A percentile compares a stretch with the other conserved stretches of the same genome.
phyloP scores from a whole-genome alignment of 2,888 invertebrate genomes.

The Lordiphosa andalusiaca region DNA sequence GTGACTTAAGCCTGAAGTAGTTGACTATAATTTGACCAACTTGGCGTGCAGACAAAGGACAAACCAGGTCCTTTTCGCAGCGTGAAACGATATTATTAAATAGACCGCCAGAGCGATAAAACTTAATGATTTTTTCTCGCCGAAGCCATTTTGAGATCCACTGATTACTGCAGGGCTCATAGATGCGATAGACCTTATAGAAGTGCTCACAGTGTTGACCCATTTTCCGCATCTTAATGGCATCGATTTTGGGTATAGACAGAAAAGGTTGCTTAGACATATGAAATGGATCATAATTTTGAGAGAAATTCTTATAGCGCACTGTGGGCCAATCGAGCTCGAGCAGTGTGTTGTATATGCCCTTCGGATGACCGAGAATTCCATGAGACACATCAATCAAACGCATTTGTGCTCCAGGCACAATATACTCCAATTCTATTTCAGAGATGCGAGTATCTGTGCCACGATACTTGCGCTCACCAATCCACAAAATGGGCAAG shows the following conservation, averaged over 20 bases:
- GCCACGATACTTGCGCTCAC: conserved; percentile 77
- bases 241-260: conserved; percentile 60
- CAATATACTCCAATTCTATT: conserved; percentile 76
- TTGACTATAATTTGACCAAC: conserved; percentile 41
- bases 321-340: conserved; percentile 69
- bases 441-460: conserved; percentile 71
- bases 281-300: conserved; percentile 76
- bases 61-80: conserved; percentile 41
- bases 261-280: conserved; percentile 70
- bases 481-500: conserved; percentile 78
- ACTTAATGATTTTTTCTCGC: conserved; percentile 55
- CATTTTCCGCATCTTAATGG: conserved; percentile 42
- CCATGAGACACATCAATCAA: conserved; percentile 77
- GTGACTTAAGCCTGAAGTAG: conserved; percentile 28
- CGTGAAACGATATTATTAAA: conserved; percentile 50
- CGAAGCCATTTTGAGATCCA: conserved; percentile 65
- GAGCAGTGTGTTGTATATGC: conserved; percentile 74
- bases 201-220: conserved; percentile 60
- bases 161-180: conserved; percentile 45
- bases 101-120: conserved; percentile 58
- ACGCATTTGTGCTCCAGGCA: conserved; percentile 74
- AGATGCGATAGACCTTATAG: conserved; percentile 56
- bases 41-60: conserved; percentile 24
- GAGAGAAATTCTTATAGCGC: conserved; percentile 59
- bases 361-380: conserved; percentile 77